phyloP scores from a whole-genome alignment of 2,113 vertebrate species.

The Eclectus roratus region DNA sequence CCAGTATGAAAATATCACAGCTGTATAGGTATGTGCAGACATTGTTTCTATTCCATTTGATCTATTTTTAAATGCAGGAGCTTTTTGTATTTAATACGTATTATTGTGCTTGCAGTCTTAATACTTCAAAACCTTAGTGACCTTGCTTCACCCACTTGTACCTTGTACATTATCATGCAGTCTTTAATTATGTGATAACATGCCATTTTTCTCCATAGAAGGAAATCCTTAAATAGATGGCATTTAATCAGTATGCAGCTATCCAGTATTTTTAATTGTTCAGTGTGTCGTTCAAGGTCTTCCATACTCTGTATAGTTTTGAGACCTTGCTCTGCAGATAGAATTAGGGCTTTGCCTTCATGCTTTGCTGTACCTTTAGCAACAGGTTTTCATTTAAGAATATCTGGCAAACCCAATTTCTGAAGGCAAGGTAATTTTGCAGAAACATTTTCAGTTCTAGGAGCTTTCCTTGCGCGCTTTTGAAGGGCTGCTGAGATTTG shows the following conservation, averaged over 20 bases:
- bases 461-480: background rate
- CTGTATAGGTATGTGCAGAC: background rate
- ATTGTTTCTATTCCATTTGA: background rate
- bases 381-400: background rate
- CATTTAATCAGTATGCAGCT: background rate
- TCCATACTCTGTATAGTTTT: background rate
- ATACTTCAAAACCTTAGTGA: constrained; percentile 24
- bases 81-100: constrained; percentile 28
- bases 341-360: background rate
- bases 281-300: background rate
- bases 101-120: background rate
- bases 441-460: background rate
- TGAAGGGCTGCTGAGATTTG: background rate
- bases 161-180: background rate
- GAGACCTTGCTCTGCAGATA: background rate
- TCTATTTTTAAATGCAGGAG: constrained; percentile 27
- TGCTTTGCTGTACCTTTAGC: background rate
- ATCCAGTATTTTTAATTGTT: background rate
- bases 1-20: fast-evolving
- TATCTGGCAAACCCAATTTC: background rate
- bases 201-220: background rate
- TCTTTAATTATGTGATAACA: background rate
- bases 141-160: constrained; percentile 20
- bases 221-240: background rate
- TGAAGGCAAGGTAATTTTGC: background rate